A percentile compares a stretch with the other conserved stretches of the same genome.
Conservation (phyloP, 2,113 vertebrate genomes). For the Notothenia rossii region DNA sequence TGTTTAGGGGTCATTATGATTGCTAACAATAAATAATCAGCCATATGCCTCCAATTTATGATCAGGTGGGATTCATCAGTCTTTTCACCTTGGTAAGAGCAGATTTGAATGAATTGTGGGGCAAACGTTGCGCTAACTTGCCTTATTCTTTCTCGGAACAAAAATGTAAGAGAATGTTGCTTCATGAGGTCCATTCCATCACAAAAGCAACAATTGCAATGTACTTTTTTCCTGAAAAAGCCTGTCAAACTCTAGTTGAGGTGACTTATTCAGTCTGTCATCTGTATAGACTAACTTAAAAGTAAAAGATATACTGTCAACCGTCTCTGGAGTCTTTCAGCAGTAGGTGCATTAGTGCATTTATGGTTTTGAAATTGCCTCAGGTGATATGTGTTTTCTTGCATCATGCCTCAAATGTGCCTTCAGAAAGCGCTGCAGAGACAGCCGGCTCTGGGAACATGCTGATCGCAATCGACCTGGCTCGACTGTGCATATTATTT, state of each 20-base stretch:
- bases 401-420: slow-evolving; percentile 54
- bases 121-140: too few relatives aligned
- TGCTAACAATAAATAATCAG: neutral
- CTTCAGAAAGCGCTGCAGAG: slow-evolving; percentile 42
- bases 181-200: neutral
- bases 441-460: slow-evolving; percentile 29
- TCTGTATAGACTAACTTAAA: neutral
- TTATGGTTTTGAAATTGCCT: slow-evolving; percentile 44
- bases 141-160: too few relatives aligned
- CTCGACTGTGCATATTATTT: slow-evolving; percentile 48
- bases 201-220: neutral
- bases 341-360: slow-evolving; percentile 34
- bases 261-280: neutral
- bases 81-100: neutral
- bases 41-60: neutral
- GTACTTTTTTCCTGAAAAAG: too few relatives aligned
- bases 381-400: slow-evolving; percentile 49
- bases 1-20: neutral
- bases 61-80: neutral
- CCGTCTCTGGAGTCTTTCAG: slow-evolving; percentile 1
- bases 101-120: too few relatives aligned
- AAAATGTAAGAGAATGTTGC: too few relatives aligned
- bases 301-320: slow-evolving; percentile 5
- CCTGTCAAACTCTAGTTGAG: neutral
- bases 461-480: slow-evolving; percentile 44